phyloP scores from a whole-genome alignment of 2,113 vertebrate species.

The Arenaria interpres region DNA sequence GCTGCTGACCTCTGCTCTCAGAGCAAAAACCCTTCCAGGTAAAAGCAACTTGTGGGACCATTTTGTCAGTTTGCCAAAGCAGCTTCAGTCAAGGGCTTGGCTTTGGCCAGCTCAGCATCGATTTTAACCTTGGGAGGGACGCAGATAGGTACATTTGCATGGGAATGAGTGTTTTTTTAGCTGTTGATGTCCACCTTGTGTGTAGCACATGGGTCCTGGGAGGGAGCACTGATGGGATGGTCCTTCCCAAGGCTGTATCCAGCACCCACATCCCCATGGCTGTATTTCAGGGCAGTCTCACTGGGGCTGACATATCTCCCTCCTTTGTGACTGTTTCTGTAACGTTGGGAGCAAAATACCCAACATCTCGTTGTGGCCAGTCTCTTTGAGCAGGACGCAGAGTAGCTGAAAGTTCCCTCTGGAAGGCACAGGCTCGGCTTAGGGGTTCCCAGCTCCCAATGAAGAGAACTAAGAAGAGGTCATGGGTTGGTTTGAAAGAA shows the following conservation, averaged over 20 bases:
- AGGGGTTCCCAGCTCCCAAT: background rate
- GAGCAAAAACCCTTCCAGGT: background rate
- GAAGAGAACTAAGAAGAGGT: background rate
- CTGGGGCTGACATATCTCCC: background rate
- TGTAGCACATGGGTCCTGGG: background rate
- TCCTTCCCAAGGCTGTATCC: background rate
- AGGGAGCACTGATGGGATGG: background rate
- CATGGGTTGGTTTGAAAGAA: background rate
- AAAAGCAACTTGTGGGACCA: background rate
- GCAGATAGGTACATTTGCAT: background rate
- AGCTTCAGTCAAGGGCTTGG: background rate
- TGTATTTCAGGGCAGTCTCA: background rate
- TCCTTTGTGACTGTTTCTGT: background rate
- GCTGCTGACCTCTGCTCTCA: background rate
- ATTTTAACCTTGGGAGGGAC: background rate
- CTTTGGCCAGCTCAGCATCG: background rate
- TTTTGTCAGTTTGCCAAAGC: background rate
- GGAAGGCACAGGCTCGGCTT: no score
- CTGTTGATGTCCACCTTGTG: background rate
- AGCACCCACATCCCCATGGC: accelerated
- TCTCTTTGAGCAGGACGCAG: background rate
- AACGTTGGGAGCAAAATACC: background rate
- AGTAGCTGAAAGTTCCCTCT: background rate
- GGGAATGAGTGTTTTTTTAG: background rate
- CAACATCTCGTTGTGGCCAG: background rate